Percentiles rank a stretch among this genome's conserved stretches.
phyloP scores from a whole-genome alignment of 2,888 invertebrate species.

The Crepidodera aurea region DNA sequence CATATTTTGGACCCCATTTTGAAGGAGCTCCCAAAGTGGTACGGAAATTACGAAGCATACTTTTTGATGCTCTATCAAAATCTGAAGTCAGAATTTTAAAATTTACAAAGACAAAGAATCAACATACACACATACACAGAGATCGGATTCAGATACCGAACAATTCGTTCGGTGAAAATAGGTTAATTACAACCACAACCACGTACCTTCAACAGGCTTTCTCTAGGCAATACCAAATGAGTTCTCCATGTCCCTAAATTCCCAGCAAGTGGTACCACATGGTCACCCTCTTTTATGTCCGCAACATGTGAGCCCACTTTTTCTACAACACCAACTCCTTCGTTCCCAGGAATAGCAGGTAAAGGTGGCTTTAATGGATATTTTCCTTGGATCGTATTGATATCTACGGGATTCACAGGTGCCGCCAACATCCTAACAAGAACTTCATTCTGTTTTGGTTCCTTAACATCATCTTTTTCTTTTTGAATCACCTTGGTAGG shows the following conservation, averaged over 20 bases:
- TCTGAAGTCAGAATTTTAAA: no score
- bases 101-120: no score
- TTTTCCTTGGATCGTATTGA: conserved; percentile 94
- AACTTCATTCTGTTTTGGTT: conserved; percentile 71
- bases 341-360: conserved; percentile 94
- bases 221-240: conserved; percentile 63
- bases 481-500: conserved; percentile 79
- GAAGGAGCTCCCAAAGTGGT: no score
- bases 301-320: conserved; percentile 70
- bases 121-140: no score
- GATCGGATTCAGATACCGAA: no score
- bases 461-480: conserved; percentile 63
- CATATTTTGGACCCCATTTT: no score
- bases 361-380: conserved; percentile 81
- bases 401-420: conserved; percentile 97
- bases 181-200: no score
- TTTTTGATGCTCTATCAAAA: no score
- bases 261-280: conserved; percentile 78
- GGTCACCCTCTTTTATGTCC: conserved; percentile 74
- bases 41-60: no score
- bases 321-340: conserved; percentile 89
- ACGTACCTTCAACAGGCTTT: conserved; percentile 65
- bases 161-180: no score
- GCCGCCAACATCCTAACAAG: conserved; percentile 87
- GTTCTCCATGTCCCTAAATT: conserved; percentile 91